phyloP scores from a whole-genome alignment of 2,888 invertebrate species.

The Unio pictorum region DNA sequence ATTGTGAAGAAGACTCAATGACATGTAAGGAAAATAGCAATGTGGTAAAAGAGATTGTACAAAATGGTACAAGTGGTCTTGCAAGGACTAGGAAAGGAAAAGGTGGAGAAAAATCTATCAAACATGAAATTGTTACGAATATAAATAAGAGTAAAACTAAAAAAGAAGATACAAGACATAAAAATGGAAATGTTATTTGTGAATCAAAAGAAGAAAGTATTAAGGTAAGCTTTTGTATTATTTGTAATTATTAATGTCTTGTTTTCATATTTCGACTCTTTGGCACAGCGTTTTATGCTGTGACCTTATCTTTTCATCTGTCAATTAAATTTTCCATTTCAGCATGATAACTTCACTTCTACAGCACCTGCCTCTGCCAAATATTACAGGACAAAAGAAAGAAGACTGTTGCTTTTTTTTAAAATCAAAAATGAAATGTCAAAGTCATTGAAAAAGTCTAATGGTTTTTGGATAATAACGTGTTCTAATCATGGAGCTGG shows the following conservation, averaged over 20 bases:
- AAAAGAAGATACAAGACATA: not conserved
- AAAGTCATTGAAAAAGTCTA: too few species aligned
- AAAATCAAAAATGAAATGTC: too few species aligned
- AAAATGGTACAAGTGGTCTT: constrained; percentile 8
- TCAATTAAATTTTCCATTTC: too few species aligned
- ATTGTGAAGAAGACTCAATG: constrained; percentile 38
- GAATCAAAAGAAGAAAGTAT: constrained; percentile 6
- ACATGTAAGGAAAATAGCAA: constrained; percentile 2
- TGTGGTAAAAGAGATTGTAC: not conserved
- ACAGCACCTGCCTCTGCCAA: too few species aligned
- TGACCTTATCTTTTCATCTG: too few species aligned
- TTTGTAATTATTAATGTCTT: not conserved
- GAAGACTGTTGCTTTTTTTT: too few species aligned
- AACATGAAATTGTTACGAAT: constrained; percentile 6
- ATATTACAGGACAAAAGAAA: too few species aligned
- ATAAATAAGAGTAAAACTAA: not conserved
- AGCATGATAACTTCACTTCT: too few species aligned
- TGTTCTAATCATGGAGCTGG: too few species aligned
- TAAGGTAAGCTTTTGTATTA: constrained; percentile 7
- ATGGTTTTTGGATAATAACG: too few species aligned
- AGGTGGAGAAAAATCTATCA: not conserved
- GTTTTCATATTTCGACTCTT: not conserved
- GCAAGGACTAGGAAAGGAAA: constrained; percentile 11
- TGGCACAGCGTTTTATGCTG: too few species aligned
- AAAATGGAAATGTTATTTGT: constrained; percentile 1